Evolutionary conservation across 2,797 vertebrate species (phyloP).

Genomic region (Psittacula derbiana): DNA sequence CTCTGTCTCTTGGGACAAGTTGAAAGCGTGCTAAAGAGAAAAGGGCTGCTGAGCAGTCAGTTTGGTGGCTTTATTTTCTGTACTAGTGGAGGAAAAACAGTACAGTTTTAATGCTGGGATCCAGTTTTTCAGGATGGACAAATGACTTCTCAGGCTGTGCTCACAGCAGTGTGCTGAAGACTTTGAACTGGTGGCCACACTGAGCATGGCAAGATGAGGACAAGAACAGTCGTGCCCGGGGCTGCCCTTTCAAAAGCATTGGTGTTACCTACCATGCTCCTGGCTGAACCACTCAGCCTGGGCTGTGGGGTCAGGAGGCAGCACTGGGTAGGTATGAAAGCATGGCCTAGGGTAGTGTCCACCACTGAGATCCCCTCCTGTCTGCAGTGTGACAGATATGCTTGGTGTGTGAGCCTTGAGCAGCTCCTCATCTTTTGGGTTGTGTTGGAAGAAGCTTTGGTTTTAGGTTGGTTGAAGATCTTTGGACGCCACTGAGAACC

Average conservation of each 20-base stretch:
- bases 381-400: not conserved
- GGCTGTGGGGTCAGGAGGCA: not conserved
- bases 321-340: not conserved
- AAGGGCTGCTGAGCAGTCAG: not conserved
- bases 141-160: not conserved
- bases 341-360: not conserved
- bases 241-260: not conserved
- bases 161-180: fast-evolving
- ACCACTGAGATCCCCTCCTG: fast-evolving
- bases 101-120: not conserved
- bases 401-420: fast-evolving
- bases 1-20: not conserved
- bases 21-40: not conserved
- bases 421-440: not conserved
- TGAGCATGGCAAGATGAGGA: not conserved
- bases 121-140: not conserved
- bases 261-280: not conserved
- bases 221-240: fast-evolving
- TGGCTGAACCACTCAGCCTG: not conserved
- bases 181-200: not conserved
- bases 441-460: not conserved
- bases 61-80: not conserved
- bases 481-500: not conserved
- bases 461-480: not conserved
- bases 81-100: not conserved